phyloP scores from a whole-genome alignment of 2,113 vertebrate genomes.

The Antigone vipio region DNA sequence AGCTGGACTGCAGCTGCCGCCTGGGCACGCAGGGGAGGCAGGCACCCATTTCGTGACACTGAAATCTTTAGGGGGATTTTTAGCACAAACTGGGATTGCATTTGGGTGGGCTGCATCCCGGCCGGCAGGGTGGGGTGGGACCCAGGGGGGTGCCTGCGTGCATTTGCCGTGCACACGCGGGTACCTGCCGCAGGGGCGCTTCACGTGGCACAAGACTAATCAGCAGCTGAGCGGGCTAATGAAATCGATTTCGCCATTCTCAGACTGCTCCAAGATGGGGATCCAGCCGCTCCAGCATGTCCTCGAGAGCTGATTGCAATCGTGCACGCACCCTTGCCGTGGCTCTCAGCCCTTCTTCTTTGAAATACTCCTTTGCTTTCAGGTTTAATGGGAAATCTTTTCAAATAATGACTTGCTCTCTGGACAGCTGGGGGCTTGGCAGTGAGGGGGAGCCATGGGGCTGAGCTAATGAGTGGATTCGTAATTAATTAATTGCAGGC shows the following conservation, averaged over 20 bases:
- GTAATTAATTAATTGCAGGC: conserved; percentile 65
- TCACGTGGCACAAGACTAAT: conserved; percentile 1
- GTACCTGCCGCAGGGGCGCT: fast-evolving
- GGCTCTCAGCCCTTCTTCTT: background rate
- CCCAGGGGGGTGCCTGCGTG: fast-evolving
- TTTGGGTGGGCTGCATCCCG: background rate
- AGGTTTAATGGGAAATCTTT: conserved; percentile 24
- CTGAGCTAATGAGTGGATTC: conserved; percentile 46
- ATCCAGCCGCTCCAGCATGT: background rate
- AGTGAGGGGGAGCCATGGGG: conserved; percentile 10
- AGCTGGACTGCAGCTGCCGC: background rate
- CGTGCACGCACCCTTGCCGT: background rate
- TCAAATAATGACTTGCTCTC: conserved; percentile 36
- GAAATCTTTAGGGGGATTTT: background rate
- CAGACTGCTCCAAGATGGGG: background rate
- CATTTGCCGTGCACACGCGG: background rate
- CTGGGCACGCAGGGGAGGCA: background rate
- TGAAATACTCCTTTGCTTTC: background rate
- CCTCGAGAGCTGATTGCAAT: conserved; percentile 9
- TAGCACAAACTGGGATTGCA: background rate
- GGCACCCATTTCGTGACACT: background rate
- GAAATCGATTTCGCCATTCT: background rate
- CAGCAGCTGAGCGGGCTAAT: background rate
- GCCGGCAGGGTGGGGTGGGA: fast-evolving
- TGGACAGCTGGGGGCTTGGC: conserved; percentile 40